A percentile compares a stretch with the other conserved stretches of the same genome.
Conservation (phyloP, 1,140 invertebrate species). For the Drosophila sucinea region DNA sequence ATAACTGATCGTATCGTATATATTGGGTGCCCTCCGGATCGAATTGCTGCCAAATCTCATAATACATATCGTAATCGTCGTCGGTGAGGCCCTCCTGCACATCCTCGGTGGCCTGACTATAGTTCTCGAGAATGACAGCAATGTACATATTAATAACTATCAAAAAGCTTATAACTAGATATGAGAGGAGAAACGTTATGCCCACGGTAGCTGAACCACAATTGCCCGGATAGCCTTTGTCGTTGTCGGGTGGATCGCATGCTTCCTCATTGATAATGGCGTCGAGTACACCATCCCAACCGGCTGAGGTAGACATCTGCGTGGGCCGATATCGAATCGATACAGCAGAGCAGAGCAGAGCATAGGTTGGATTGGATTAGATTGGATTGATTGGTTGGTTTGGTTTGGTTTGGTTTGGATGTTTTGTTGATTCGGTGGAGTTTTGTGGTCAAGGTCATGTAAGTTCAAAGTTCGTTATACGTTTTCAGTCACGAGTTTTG, state of each 20-base stretch:
- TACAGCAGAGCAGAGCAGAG: conserved; percentile 33
- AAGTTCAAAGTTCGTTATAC: conserved; percentile 38
- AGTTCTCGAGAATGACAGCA: conserved; percentile 99
- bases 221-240: conserved; percentile 93
- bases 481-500: conserved; percentile 22
- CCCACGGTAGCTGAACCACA: conserved; percentile 96
- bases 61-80: conserved; percentile 99
- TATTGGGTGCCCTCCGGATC: conserved; percentile 99
- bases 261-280: conserved; percentile 98
- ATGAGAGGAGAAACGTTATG: conserved; percentile 96
- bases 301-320: conserved; percentile 98
- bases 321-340: conserved; percentile 26
- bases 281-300: conserved; percentile 97
- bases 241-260: conserved; percentile 93
- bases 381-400: conserved; percentile 24
- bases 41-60: conserved; percentile 99
- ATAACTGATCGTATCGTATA: conserved; percentile 95
- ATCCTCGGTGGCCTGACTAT: conserved; percentile 98
- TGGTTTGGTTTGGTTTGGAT: conserved; percentile 17
- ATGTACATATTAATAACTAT: conserved; percentile 99
- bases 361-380: conserved; percentile 15
- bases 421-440: conserved; percentile 13
- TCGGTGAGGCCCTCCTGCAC: conserved; percentile 99
- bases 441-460: conserved; percentile 12
- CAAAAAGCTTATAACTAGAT: conserved; percentile 98